Percentiles rank a stretch among this genome's conserved stretches.
Evolutionary conservation across 1,140 invertebrate genomes (phyloP).

Genomic region (Pogonomyrmex californicus): DNA sequence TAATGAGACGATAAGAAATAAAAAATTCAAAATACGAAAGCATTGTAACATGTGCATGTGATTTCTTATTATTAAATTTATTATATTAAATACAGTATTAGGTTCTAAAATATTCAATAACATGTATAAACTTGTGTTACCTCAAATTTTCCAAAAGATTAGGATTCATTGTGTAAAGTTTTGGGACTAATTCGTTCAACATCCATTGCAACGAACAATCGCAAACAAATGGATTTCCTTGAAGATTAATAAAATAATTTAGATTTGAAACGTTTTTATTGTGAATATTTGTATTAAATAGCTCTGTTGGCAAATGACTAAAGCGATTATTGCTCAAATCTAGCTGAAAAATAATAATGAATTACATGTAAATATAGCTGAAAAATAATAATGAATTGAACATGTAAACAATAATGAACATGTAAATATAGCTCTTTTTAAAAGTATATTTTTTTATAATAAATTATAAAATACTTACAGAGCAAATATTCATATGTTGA

Average conservation of each 20-base stretch:
- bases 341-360: conserved; percentile 73
- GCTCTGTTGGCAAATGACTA: conserved; percentile 67
- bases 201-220: conserved; percentile 83
- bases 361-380: conserved; percentile 73
- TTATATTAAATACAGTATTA: background rate
- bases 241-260: conserved; percentile 77
- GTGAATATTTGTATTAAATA: conserved; percentile 62
- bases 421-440: conserved; percentile 14
- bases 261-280: conserved; percentile 54
- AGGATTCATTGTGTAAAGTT: conserved; percentile 73
- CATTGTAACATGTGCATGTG: background rate
- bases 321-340: conserved; percentile 82
- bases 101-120: conserved; percentile 16
- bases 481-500: conserved; percentile 77
- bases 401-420: background rate
- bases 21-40: conserved; percentile 15
- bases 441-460: conserved; percentile 42
- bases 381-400: conserved; percentile 47
- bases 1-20: conserved; percentile 4
- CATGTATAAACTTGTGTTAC: conserved; percentile 68
- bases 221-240: conserved; percentile 83
- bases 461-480: conserved; percentile 75
- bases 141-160: conserved; percentile 78
- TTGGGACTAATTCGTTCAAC: conserved; percentile 77
- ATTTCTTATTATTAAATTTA: background rate